A percentile compares a stretch with the other conserved stretches of the same genome.
Evolutionary conservation across 2,113 vertebrate species (phyloP).

Genomic region (Glaucomys volans): DNA sequence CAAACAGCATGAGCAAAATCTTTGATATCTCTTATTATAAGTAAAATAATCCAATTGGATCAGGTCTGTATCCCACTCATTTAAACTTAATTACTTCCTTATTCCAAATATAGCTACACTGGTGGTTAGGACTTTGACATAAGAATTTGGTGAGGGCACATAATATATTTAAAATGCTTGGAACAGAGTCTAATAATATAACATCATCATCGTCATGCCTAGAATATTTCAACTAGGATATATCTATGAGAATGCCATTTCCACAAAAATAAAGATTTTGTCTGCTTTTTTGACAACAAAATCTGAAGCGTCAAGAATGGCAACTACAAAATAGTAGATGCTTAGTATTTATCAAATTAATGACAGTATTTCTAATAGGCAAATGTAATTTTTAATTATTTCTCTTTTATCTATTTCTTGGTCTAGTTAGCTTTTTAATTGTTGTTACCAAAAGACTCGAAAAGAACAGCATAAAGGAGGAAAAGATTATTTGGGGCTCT

Average conservation of each 20-base stretch:
- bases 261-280: neutral
- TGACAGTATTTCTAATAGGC: neutral
- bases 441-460: too few species aligned
- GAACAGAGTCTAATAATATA: neutral
- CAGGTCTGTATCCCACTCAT: accelerated
- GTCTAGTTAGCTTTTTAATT: too few species aligned
- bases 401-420: neutral
- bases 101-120: neutral
- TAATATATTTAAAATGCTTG: neutral
- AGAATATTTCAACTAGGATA: neutral
- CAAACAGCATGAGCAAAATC: too few species aligned
- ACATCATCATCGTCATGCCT: neutral
- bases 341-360: conserved; percentile 25
- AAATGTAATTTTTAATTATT: neutral
- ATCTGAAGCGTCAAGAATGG: neutral
- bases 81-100: neutral
- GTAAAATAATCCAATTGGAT: neutral
- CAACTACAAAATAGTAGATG: neutral
- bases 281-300: neutral
- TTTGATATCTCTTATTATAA: neutral
- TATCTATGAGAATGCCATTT: neutral
- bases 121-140: neutral
- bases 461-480: too few species aligned
- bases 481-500: too few species aligned
- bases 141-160: neutral